These are phyloP conservation scores for Halictus ligatus DNA, from an alignment of 2,888 invertebrate species.

Conservation along the genomic window DNA sequence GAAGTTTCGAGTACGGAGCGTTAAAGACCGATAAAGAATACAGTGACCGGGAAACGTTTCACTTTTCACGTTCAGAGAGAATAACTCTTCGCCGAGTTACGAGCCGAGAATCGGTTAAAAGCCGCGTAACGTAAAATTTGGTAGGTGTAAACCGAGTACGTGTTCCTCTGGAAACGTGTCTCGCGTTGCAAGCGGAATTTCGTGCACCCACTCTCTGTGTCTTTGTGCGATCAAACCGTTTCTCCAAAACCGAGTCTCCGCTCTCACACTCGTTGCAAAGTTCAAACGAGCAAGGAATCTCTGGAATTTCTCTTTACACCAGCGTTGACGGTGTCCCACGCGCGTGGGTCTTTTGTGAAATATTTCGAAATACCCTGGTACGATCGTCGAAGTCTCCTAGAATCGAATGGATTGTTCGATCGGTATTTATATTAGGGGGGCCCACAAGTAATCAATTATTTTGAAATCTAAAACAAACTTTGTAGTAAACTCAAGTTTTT, in stretches of 20 bases:
- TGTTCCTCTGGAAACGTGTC: conserved; percentile 20
- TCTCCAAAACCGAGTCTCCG: neutral
- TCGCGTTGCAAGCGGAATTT: conserved; percentile 13
- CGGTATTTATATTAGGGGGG: neutral
- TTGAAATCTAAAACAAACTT: too few species aligned
- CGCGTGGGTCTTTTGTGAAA: neutral
- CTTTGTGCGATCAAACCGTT: neutral
- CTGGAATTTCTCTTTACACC: neutral
- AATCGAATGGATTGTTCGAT: neutral
- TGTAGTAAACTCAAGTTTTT: too few species aligned
- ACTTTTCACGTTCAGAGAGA: conserved; percentile 45
- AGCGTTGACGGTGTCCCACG: neutral
- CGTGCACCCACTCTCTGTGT: neutral
- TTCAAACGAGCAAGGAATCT: neutral
- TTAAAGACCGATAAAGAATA: conserved; percentile 3
- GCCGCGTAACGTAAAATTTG: conserved; percentile 23
- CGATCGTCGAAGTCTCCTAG: neutral
- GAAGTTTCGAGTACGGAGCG: neutral
- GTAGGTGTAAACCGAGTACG: conserved; percentile 34
- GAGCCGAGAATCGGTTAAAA: conserved; percentile 37
- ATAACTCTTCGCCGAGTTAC: conserved; percentile 35
- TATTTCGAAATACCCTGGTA: neutral
- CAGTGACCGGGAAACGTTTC: conserved; percentile 17
- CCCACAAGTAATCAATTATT: too few species aligned
- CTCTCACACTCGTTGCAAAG: neutral